Conservation (phyloP, 2,888 invertebrate species). For the Chloroclystis v-ata region DNA sequence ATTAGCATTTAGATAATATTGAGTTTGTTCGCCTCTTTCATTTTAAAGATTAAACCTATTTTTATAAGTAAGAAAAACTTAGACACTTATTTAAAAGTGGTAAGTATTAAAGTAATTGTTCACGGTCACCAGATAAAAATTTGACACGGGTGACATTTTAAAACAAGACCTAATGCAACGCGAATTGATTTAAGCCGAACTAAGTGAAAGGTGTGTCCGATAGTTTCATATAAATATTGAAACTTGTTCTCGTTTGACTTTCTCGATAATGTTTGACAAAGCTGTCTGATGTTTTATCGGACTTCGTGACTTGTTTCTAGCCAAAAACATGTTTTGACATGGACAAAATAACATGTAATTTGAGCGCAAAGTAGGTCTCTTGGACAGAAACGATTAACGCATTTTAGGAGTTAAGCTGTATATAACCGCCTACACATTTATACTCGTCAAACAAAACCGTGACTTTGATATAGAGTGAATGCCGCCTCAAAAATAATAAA, state of each 20-base stretch:
- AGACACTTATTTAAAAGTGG: too few species aligned
- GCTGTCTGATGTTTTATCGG: conserved; percentile 7
- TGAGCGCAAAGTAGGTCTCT: too few species aligned
- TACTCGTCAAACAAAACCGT: not conserved
- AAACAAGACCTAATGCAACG: conserved; percentile 12
- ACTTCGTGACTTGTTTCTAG: not conserved
- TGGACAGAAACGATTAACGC: too few species aligned
- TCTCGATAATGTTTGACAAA: conserved; percentile 12
- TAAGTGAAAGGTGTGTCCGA: conserved; percentile 18
- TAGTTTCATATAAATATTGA: conserved; percentile 12
- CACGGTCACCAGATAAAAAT: conserved; percentile 4
- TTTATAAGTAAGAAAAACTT: too few species aligned
- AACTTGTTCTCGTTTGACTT: conserved; percentile 16
- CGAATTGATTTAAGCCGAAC: conserved; percentile 17
- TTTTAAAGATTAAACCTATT: too few species aligned
- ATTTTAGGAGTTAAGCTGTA: too few species aligned
- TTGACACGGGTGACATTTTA: conserved; percentile 14
- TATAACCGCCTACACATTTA: not conserved
- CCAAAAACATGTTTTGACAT: not conserved
- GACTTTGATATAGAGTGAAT: not conserved
- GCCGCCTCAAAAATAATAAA: not conserved
- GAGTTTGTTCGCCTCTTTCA: too few species aligned
- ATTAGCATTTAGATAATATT: too few species aligned
- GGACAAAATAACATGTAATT: not conserved
- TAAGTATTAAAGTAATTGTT: too few species aligned